Evolutionary conservation across 2,888 invertebrate genomes (phyloP).

Genomic region (Brenthis daphne): DNA sequence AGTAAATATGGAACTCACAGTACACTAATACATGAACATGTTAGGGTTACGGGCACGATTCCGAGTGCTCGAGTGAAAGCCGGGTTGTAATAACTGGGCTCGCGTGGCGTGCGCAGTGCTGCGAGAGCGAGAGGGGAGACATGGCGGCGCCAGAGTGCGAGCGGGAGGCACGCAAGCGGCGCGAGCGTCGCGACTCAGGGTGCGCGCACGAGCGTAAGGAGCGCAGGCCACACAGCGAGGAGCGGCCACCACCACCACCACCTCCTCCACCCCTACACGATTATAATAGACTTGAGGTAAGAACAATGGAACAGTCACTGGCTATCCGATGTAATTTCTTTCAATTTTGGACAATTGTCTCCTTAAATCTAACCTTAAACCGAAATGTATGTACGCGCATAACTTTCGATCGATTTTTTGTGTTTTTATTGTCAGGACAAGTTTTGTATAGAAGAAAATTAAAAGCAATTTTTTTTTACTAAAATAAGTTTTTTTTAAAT

Average conservation of each 20-base stretch:
- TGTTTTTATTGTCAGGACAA: no score
- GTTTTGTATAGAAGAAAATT: no score
- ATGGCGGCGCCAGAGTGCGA: slow-evolving; percentile 81
- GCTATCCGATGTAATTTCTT: not conserved
- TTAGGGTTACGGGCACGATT: slow-evolving; percentile 78
- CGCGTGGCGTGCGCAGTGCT: slow-evolving; percentile 80
- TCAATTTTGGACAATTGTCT: not conserved
- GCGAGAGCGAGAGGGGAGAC: slow-evolving; percentile 69
- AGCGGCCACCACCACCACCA: slow-evolving; percentile 70
- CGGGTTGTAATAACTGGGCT: slow-evolving; percentile 74
- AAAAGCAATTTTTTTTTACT: no score
- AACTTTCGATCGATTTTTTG: no score
- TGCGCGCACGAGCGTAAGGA: slow-evolving; percentile 76
- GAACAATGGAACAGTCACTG: not conserved
- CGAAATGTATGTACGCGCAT: no score
- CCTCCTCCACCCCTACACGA: slow-evolving; percentile 75
- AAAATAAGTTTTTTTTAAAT: no score
- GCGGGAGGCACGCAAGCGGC: slow-evolving; percentile 83
- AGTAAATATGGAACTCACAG: slow-evolving; percentile 13
- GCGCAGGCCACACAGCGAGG: slow-evolving; percentile 74
- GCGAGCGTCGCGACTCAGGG: slow-evolving; percentile 83
- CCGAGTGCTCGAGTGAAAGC: slow-evolving; percentile 74
- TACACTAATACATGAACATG: slow-evolving; percentile 58
- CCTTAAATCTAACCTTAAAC: no score
- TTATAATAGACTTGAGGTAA: slow-evolving; percentile 72